Percentiles rank a stretch among this genome's conserved stretches.
These are phyloP conservation scores for Melanostoma mellinum DNA, from an alignment of 2,888 invertebrate species.

Conservation along the genomic window DNA sequence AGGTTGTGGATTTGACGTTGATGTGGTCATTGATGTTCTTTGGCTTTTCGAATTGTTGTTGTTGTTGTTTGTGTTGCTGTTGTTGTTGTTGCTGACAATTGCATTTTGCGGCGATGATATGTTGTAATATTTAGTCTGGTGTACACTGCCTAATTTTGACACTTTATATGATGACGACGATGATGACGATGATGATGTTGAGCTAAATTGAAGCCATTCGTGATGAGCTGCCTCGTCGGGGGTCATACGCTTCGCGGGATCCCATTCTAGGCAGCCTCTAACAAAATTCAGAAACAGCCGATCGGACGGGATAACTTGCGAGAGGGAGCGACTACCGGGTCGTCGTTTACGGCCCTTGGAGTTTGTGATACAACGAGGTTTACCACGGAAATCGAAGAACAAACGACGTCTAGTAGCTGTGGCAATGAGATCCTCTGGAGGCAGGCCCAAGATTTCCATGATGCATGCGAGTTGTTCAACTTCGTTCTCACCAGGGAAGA, in stretches of 20 bases:
- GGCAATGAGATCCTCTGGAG: slow-evolving; percentile 92
- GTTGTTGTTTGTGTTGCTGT: slow-evolving; percentile 41
- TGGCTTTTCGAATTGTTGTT: slow-evolving; percentile 77
- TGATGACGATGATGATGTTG: slow-evolving; percentile 80
- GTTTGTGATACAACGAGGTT: slow-evolving; percentile 94
- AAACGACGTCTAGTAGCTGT: slow-evolving; percentile 92
- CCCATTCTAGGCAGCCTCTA: slow-evolving; percentile 95
- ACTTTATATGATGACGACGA: slow-evolving; percentile 75
- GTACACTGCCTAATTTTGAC: slow-evolving; percentile 68
- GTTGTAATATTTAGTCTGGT: slow-evolving; percentile 78
- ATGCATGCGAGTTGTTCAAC: slow-evolving; percentile 98
- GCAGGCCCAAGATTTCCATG: slow-evolving; percentile 96
- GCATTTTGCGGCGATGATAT: slow-evolving; percentile 78
- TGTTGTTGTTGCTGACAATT: slow-evolving; percentile 76
- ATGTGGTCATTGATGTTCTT: slow-evolving; percentile 72
- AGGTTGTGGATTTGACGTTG: slow-evolving; percentile 77
- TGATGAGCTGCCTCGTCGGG: slow-evolving; percentile 95
- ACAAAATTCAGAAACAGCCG: slow-evolving; percentile 95
- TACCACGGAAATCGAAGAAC: slow-evolving; percentile 94
- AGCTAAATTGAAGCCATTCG: slow-evolving; percentile 89
- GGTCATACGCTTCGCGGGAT: slow-evolving; percentile 94
- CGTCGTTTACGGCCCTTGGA: slow-evolving; percentile 95
- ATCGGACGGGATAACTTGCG: slow-evolving; percentile 92
- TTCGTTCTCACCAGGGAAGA: slow-evolving; percentile 98
- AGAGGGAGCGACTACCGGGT: slow-evolving; percentile 92